phyloP scores from a whole-genome alignment of 2,113 vertebrate genomes.

The Verasper variegatus region DNA sequence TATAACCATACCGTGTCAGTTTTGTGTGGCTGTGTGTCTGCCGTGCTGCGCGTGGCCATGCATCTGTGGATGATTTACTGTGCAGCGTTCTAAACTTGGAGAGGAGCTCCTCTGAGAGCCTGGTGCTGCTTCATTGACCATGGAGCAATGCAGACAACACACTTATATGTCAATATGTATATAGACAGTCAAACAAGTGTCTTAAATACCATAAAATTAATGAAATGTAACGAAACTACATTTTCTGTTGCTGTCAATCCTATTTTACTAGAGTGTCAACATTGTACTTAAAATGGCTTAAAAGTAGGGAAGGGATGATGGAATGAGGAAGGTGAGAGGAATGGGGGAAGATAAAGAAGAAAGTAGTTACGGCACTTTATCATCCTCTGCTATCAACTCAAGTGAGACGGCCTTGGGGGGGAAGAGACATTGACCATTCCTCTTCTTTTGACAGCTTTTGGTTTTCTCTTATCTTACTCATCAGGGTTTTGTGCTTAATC shows the following conservation, averaged over 20 bases:
- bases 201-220: slow-evolving; percentile 8
- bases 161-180: slow-evolving; percentile 33
- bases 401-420: slow-evolving; percentile 52
- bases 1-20: slow-evolving; percentile 18
- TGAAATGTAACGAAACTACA: slow-evolving; percentile 16
- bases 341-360: slow-evolving; percentile 48
- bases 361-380: slow-evolving; percentile 54
- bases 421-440: slow-evolving; percentile 21
- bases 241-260: slow-evolving; percentile 8
- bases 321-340: slow-evolving; percentile 22
- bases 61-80: slow-evolving; percentile 54
- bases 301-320: slow-evolving; percentile 24
- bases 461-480: neutral
- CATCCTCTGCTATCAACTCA: slow-evolving; percentile 33
- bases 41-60: slow-evolving; percentile 22
- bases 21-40: slow-evolving; percentile 32
- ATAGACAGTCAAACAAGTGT: slow-evolving; percentile 5
- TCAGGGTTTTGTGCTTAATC: neutral
- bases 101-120: slow-evolving; percentile 21
- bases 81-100: slow-evolving; percentile 41
- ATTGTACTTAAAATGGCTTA: slow-evolving; percentile 42
- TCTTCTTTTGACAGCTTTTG: slow-evolving; percentile 21
- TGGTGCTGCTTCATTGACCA: slow-evolving; percentile 28
- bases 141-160: slow-evolving; percentile 39
- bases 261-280: slow-evolving; percentile 22